A percentile compares a stretch with the other conserved stretches of the same genome.
These are phyloP conservation scores for Sebastes steindachneri DNA, from an alignment of 2,797 vertebrate genomes.

Conservation along the genomic window DNA sequence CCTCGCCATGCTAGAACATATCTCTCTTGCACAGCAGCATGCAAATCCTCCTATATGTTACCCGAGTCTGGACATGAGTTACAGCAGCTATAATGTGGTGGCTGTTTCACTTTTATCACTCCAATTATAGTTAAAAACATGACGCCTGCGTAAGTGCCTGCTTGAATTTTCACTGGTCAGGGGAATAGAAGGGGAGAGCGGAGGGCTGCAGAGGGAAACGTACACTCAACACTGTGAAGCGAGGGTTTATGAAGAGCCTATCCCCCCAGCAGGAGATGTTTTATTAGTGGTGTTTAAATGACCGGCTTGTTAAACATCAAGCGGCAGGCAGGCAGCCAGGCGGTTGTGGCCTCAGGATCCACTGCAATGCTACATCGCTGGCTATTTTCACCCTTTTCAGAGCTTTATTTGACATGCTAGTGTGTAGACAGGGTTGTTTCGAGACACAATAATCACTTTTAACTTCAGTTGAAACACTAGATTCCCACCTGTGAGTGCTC, in stretches of 20 bases:
- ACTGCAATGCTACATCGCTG: conserved; percentile 55
- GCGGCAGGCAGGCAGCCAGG: conserved; percentile 65
- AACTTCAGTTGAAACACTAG: conserved; percentile 65
- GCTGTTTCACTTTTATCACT: conserved; percentile 79
- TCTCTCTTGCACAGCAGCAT: conserved; percentile 7
- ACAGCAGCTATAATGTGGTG: conserved; percentile 69
- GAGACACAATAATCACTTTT: conserved; percentile 81
- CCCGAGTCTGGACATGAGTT: conserved; percentile 64
- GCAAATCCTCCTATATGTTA: conserved; percentile 20
- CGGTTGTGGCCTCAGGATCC: conserved; percentile 63
- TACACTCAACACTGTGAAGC: conserved; percentile 53
- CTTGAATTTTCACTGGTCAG: conserved; percentile 54
- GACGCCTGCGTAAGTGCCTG: conserved; percentile 66
- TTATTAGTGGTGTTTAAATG: conserved; percentile 84
- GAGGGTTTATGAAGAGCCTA: conserved; percentile 79
- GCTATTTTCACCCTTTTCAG: conserved; percentile 76
- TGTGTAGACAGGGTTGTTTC: conserved; percentile 75
- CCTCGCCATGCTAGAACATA: background rate
- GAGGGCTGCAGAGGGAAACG: conserved; percentile 29
- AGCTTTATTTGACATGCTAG: conserved; percentile 78
- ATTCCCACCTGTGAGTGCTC: conserved; percentile 67
- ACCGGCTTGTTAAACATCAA: conserved; percentile 83
- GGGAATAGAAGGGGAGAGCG: background rate
- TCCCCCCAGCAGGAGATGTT: conserved; percentile 76
- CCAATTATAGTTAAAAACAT: conserved; percentile 78